Evolutionary conservation across 2,888 invertebrate genomes (phyloP), one percentile per base, ranked within the genome.

Genomic region (Caenorhabditis doughertyi): DNA sequence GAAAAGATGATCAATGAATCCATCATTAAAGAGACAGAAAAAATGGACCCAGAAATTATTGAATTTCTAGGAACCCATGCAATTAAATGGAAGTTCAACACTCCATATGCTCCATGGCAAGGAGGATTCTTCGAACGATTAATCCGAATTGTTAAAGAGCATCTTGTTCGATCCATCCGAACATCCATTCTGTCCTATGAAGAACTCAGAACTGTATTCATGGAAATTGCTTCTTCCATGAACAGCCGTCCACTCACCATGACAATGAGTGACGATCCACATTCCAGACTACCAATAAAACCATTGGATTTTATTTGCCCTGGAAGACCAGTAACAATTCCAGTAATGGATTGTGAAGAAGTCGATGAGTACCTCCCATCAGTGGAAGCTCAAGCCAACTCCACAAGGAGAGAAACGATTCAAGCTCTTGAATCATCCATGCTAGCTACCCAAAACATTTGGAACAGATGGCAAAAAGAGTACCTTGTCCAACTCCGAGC

Each of bases 121-220:
- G 70, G 70, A 47, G 70, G 70, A 3, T 29, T 70, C 11, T 70
- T 56, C 16, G 92, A 93, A 83, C 85, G 92, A 21, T 79, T 93
- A 4, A 88, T 92, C 8, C 87, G 91, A 11, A 60, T 92, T 8
- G 47, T 92, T 5, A 93, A 93, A 83, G 71, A 72, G 16, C 32
- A 32, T 1, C 60, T 79, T n/a, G 18, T 11, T n/a, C 72, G 79
- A 67, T 25, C 32, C 18, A 21, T 71, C 9, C 56, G 81, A 39
- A 58, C 27, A 21, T 27, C 2, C 9, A 58, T 27, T 0, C 32
- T 81, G 27, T 21, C 29, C 0, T 18, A 23, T 3, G 64, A 64
- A 3, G 51, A 68, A 5, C 1, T 81, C 47, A 0, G n/a, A 3
- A 81, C 81, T 0, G 27, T 29, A 9, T 42, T 77, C 16, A 56